These are phyloP conservation scores for Chrosomus eos DNA, from an alignment of 2,797 vertebrate species.

Conservation along the genomic window DNA sequence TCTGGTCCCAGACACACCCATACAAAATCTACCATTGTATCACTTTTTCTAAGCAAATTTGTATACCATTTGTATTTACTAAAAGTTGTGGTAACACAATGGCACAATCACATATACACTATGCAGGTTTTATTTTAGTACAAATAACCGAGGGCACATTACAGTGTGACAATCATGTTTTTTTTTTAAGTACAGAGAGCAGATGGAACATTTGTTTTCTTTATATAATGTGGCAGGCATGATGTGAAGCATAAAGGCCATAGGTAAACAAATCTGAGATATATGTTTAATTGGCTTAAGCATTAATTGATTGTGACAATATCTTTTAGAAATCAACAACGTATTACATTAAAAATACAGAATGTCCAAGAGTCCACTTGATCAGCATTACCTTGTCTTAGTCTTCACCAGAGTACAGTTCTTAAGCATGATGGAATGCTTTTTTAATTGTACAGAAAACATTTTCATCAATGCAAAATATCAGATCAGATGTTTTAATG, in stretches of 20 bases:
- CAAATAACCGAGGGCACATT: constrained; percentile 42
- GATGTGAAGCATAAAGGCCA: background rate
- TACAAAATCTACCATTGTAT: background rate
- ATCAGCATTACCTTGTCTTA: constrained; percentile 1
- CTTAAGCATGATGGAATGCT: constrained; percentile 7
- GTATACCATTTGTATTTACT: background rate
- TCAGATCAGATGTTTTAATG: constrained; percentile 21
- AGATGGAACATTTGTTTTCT: background rate
- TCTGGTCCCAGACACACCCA: background rate
- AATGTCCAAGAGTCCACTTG: constrained; percentile 19
- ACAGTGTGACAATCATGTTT: constrained; percentile 22
- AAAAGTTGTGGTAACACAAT: background rate
- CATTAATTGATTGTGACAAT: background rate
- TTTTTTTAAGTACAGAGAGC: constrained; percentile 1
- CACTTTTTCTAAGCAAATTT: background rate
- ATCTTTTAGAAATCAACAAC: background rate
- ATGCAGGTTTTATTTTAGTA: constrained; percentile 44
- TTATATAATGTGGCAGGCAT: constrained; percentile 4
- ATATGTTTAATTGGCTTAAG: constrained; percentile 1
- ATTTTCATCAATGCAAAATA: background rate
- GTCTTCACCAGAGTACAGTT: background rate
- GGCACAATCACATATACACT: background rate
- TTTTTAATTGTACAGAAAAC: constrained; percentile 24
- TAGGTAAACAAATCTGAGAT: constrained; percentile 14
- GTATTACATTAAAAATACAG: constrained; percentile 10